These are phyloP conservation scores for Chaenogobius annularis DNA, from an alignment of 2,113 vertebrate genomes.

Conservation along the genomic window DNA sequence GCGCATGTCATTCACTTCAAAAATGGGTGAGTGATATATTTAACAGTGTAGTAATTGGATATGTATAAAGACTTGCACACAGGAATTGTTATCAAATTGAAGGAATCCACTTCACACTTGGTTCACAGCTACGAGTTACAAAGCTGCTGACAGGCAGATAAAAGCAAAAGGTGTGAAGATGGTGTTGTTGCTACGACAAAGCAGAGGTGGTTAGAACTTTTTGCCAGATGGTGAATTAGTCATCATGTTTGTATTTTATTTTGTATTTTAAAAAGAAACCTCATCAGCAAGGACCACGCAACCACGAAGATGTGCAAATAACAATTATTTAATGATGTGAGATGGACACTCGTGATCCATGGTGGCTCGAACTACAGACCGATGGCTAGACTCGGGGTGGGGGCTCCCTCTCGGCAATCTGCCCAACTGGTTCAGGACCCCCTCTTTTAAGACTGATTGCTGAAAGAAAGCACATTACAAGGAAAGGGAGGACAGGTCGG, in stretches of 20 bases:
- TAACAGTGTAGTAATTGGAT: not conserved
- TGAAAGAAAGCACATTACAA: no score
- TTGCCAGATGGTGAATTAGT: not conserved
- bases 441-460: no score
- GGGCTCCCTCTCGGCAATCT: no score
- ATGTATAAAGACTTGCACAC: constrained; percentile 32
- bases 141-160: constrained; percentile 32
- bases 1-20: constrained; percentile 98
- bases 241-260: not conserved
- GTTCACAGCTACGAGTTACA: constrained; percentile 32
- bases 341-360: no score
- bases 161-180: constrained; percentile 20
- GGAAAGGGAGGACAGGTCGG: no score
- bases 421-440: no score
- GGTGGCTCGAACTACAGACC: no score
- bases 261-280: not conserved
- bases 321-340: no score
- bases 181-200: constrained; percentile 7
- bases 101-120: constrained; percentile 26
- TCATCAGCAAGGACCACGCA: not conserved
- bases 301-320: no score
- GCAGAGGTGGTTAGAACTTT: constrained; percentile 9
- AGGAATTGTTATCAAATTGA: not conserved
- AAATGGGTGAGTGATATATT: constrained; percentile 83
- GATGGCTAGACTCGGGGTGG: no score